A percentile compares a stretch with the other conserved stretches of the same genome.
These are phyloP conservation scores for Amiota mariae DNA, from an alignment of 2,888 invertebrate species.

Conservation along the genomic window DNA sequence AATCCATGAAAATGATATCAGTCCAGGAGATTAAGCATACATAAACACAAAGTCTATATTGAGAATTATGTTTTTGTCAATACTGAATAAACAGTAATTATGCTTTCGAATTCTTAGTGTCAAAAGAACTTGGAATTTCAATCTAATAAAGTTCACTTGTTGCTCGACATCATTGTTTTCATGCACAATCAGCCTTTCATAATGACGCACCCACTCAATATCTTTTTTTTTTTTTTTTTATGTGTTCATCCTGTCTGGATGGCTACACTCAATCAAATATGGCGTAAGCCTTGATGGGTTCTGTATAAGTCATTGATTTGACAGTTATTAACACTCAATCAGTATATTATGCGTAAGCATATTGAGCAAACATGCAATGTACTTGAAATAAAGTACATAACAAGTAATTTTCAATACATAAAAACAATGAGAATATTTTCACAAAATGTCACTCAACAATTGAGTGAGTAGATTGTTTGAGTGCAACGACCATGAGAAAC, in stretches of 20 bases:
- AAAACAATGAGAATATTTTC: neutral
- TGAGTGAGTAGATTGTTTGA: constrained; percentile 6
- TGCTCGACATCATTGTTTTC: neutral
- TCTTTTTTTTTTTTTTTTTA: no score
- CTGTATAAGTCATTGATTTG: constrained; percentile 15
- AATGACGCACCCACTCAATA: neutral
- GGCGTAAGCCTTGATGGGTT: neutral
- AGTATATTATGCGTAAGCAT: constrained; percentile 1
- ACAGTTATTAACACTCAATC: constrained; percentile 21
- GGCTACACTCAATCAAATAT: neutral
- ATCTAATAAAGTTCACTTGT: neutral
- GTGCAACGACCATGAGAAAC: neutral
- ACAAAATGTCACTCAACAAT: neutral
- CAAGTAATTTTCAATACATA: neutral
- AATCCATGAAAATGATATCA: no score
- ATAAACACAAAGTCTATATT: no score
- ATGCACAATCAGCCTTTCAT: neutral
- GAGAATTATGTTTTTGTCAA: no score
- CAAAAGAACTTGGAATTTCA: no score
- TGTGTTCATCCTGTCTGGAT: no score
- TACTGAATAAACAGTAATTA: no score
- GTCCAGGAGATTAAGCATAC: no score
- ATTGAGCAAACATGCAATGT: neutral
- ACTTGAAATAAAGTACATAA: no score
- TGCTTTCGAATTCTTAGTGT: no score